These are phyloP conservation scores for Saccostrea glomerata DNA, from an alignment of 1,140 invertebrate species.

Conservation along the genomic window DNA sequence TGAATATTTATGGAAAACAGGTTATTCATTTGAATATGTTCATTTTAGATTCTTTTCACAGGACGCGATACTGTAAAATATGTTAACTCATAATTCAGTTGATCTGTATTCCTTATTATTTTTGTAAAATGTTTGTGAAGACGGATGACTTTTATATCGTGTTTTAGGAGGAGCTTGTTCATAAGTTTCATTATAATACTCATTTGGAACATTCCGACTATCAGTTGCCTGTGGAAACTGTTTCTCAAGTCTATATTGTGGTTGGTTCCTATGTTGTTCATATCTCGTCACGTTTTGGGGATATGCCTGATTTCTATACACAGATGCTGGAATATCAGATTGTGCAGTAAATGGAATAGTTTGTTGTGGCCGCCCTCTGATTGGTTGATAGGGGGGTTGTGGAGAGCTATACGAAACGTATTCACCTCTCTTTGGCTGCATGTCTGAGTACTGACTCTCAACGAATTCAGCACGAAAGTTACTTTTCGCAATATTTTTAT, in stretches of 20 bases:
- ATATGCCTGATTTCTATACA: neutral
- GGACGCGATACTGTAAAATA: no score
- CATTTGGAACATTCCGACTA: neutral
- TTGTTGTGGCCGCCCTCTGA: neutral
- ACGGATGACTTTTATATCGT: neutral
- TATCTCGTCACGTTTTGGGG: neutral
- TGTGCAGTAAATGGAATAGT: neutral
- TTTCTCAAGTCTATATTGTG: neutral
- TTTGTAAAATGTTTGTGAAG: neutral
- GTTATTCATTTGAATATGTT: no score
- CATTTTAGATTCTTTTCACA: no score
- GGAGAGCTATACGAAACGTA: neutral
- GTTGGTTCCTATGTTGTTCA: neutral
- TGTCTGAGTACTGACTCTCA: neutral
- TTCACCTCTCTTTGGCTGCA: neutral
- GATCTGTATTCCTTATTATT: neutral
- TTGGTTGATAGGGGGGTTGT: neutral
- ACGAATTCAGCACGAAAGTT: neutral
- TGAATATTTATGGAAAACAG: no score
- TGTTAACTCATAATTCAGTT: neutral
- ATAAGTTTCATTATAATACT: neutral
- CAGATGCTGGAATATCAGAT: neutral
- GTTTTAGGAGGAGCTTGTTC: neutral
- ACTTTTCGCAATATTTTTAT: neutral
- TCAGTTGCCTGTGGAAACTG: neutral